Base-by-base conservation (phyloP, 2,888 invertebrate genomes). In the Colostygia pectinataria region DNA sequence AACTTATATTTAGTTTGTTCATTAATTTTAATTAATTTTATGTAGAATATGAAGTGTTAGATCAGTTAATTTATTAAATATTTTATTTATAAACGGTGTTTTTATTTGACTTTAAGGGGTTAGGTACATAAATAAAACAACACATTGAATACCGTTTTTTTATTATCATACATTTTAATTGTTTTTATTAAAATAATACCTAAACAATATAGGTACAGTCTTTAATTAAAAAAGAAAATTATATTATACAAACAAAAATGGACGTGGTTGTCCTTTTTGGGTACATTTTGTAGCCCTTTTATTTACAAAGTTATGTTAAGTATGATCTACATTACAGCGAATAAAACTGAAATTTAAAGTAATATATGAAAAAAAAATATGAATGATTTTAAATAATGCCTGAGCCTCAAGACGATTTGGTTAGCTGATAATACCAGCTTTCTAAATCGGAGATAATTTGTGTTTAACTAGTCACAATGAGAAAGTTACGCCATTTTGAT, bases 91-190 rank as follows among this genome's bases (percentile, higher is more conserved):
- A 8, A 23, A 5, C 12, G 9, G 3, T 2, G 10, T 15, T 32
- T 32, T 32, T 15, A 32, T 15, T 32, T 20, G 5, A 18, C 18
- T 5, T 20, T 6, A 20, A 15, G 18, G 18, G 2, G 1, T 20
- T 6, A 32, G 10, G 18, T 20, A 4, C 2, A 20, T 36, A 63
- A 86, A 83, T 79, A 62, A 86, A 85, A 86, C 76, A 70, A 63
- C 62, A 61, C 37, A 66, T 55, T 77, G 75, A 76, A 77, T 87
- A 83, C 77, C 76, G 68, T 82, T 85, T 85, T 86, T n/a, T 64
- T 63, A 82, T 88, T 83, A 82, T 85, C 80, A 84, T 89, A 86
- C 86, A 88, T 87, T 87, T 77, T 87, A 85, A 85, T 83, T 83
- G 85, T 77, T 64, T 51, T 78, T 74, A 80, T 83, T 77, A 82